phyloP scores from a whole-genome alignment of 2,113 vertebrate genomes.

The Onychostoma macrolepis region DNA sequence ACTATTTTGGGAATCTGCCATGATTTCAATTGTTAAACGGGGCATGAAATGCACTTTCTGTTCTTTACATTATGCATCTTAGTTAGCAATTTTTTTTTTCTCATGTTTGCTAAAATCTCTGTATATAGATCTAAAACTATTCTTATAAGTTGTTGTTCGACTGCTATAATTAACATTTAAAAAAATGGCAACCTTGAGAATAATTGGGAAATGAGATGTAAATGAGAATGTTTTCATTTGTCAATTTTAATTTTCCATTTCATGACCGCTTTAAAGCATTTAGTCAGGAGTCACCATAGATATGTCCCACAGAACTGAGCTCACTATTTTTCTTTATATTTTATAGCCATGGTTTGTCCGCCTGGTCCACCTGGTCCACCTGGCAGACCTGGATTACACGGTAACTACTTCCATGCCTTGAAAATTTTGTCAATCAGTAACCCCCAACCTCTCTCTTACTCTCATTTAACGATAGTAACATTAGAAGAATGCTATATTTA shows the following conservation, averaged over 20 bases:
- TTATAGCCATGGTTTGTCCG: constrained; percentile 18
- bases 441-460: neutral
- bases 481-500: neutral
- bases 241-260: neutral
- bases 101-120: too few relatives aligned
- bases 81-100: too few relatives aligned
- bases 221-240: too few relatives aligned
- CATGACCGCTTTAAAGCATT: neutral
- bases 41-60: neutral
- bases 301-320: neutral
- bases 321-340: neutral
- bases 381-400: constrained; percentile 34
- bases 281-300: too few relatives aligned
- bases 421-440: neutral
- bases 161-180: neutral
- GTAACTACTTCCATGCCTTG: neutral
- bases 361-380: constrained; percentile 40
- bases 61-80: neutral
- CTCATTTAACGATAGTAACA: neutral
- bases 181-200: neutral
- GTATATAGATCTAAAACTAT: neutral
- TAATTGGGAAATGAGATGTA: too few relatives aligned
- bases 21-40: neutral
- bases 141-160: neutral
- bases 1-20: neutral